Conservation (phyloP, 2,113 vertebrate genomes). For the Willisornis vidua region DNA sequence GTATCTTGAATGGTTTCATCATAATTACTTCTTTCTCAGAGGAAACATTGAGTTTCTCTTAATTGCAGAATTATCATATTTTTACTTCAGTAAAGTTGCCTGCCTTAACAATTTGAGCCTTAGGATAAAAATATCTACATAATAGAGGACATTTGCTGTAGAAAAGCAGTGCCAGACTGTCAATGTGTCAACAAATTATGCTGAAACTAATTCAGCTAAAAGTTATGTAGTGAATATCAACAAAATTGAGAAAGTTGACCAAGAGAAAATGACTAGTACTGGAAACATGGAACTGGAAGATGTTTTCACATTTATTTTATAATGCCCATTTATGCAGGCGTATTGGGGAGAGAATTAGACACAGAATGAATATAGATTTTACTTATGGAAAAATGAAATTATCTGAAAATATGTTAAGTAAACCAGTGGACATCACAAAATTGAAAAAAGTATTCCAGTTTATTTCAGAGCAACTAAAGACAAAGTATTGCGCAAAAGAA, state of each 20-base stretch:
- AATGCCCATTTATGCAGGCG: background rate
- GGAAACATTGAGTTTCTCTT: background rate
- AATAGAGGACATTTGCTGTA: background rate
- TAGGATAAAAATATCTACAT: background rate
- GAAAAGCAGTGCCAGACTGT: background rate
- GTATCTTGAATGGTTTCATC: background rate
- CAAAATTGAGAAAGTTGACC: background rate
- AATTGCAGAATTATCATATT: slow-evolving; percentile 6
- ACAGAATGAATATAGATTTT: background rate
- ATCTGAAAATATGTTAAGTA: background rate
- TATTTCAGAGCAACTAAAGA: background rate
- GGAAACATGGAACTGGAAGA: background rate
- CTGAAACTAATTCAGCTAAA: background rate
- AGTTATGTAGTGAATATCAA: background rate
- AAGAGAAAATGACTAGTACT: background rate
- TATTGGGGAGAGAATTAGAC: background rate
- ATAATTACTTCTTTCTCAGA: background rate
- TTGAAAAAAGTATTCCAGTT: background rate
- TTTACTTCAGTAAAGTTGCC: background rate
- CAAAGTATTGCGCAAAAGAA: background rate
- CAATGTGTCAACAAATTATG: background rate
- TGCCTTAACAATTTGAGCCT: background rate
- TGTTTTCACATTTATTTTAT: background rate
- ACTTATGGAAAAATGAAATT: background rate
- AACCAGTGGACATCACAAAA: background rate